Conservation (phyloP, 2,888 invertebrate genomes). For the Odontothrips loti region DNA sequence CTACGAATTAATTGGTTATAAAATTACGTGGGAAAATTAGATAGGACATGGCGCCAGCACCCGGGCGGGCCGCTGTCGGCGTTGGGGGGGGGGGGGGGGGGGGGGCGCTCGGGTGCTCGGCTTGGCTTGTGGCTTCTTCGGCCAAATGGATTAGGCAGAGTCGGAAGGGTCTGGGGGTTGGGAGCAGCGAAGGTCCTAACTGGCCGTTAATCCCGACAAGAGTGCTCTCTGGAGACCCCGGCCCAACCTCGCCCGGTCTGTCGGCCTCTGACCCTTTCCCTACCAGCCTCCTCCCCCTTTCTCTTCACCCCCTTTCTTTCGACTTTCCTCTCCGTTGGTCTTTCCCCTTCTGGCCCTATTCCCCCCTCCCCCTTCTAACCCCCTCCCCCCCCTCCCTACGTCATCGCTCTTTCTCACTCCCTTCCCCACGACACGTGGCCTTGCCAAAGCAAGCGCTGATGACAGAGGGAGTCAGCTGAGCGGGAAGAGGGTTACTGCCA, state of each 20-base stretch:
- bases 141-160: no score
- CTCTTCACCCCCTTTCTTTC: background rate
- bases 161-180: background rate
- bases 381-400: background rate
- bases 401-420: background rate
- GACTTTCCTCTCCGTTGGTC: background rate
- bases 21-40: no score
- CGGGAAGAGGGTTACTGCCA: background rate
- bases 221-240: background rate
- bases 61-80: no score
- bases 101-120: no score
- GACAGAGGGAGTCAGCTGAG: slow-evolving; percentile 5
- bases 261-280: background rate
- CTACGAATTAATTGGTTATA: no score
- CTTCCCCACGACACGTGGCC: background rate
- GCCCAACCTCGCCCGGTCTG: background rate
- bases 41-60: no score
- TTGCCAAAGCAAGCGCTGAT: background rate
- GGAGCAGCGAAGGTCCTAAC: background rate
- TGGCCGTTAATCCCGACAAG: background rate
- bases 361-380: background rate
- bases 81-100: no score
- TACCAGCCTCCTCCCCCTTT: background rate
- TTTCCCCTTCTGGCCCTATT: background rate
- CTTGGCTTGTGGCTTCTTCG: no score